Conservation (phyloP, 1,140 invertebrate genomes). For the Drosophila orena region DNA sequence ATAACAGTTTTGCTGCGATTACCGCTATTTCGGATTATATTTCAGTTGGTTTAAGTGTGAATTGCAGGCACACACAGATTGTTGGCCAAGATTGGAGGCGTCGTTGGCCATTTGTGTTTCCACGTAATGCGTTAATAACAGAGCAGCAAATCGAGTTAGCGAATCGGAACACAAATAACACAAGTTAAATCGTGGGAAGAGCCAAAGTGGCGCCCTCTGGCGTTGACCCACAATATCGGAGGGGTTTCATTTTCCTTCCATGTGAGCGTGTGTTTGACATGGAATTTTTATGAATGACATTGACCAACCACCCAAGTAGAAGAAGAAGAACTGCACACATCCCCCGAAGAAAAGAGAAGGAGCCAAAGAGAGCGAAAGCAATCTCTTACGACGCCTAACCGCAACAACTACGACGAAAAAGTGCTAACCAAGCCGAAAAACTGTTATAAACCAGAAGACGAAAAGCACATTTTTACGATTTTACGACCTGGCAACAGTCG, state of each 20-base stretch:
- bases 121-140: slow-evolving; percentile 53
- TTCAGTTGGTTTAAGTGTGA: slow-evolving; percentile 39
- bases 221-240: slow-evolving; percentile 66
- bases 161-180: slow-evolving; percentile 2
- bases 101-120: slow-evolving; percentile 37
- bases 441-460: slow-evolving; percentile 55
- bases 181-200: neutral
- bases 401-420: slow-evolving; percentile 14
- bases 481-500: slow-evolving; percentile 50
- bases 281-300: slow-evolving; percentile 81
- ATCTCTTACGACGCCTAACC: slow-evolving; percentile 26
- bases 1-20: slow-evolving; percentile 47
- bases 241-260: slow-evolving; percentile 12
- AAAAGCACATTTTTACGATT: slow-evolving; percentile 49
- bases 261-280: slow-evolving; percentile 48
- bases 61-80: slow-evolving; percentile 24
- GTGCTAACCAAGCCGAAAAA: slow-evolving; percentile 41
- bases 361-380: slow-evolving; percentile 6
- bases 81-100: slow-evolving; percentile 39
- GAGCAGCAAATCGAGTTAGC: slow-evolving; percentile 37
- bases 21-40: slow-evolving; percentile 28
- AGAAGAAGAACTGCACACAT: slow-evolving; percentile 13
- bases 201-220: slow-evolving; percentile 54
- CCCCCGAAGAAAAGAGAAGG: slow-evolving; percentile 18
- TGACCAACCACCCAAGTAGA: slow-evolving; percentile 54